Evolutionary conservation across 2,888 invertebrate genomes (phyloP), one percentile per base, ranked within the genome.

Genomic region (Archips crataeganus): DNA sequence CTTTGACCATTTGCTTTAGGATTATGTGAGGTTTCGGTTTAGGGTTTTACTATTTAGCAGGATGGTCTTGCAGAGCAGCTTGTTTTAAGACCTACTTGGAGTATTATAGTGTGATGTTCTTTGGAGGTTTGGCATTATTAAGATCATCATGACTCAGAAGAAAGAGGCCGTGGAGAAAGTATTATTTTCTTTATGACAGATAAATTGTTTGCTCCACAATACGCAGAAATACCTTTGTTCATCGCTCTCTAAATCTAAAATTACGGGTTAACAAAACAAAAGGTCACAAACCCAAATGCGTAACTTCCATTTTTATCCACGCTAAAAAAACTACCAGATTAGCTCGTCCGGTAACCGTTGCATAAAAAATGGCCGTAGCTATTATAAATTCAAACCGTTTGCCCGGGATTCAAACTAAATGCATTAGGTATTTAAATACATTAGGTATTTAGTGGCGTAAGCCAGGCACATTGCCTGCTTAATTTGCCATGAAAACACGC

Each of bases 401-500:
- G 80, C 82, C 81, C 81, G 79, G 84, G 80, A 81, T 83, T 83
- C 77, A 76, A 80, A 79, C 86, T 88, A 88, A 89, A 87, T 85
- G 61, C 75, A 71, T 75, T 71, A 75, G 75, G 75, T 75, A 75
- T 71, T 75, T 75, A 71, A 68, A 61, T 63, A 89, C 88, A 88
- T 90, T 87, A 90, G 83, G 84, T 87, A 87, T 89, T 90, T 88
- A 88, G 82, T 79, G 80, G 76, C 76, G 82, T 86, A 84, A 83
- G 84, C 81, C 83, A 80, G 75, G 78, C 77, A 80, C 81, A 81
- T 80, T 82, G 86, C 87, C 87, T 85, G 88, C 80, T 87, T 88
- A 90, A 90, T 90, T 90, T 87, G 85, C 87, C 87, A 87, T 88
- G 89, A 88, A 87, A 90, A 87, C 90, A 90, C 86, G 88, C 86